These are phyloP conservation scores for Scylla paramamosain DNA, from an alignment of 1,140 invertebrate species.

Conservation along the genomic window DNA sequence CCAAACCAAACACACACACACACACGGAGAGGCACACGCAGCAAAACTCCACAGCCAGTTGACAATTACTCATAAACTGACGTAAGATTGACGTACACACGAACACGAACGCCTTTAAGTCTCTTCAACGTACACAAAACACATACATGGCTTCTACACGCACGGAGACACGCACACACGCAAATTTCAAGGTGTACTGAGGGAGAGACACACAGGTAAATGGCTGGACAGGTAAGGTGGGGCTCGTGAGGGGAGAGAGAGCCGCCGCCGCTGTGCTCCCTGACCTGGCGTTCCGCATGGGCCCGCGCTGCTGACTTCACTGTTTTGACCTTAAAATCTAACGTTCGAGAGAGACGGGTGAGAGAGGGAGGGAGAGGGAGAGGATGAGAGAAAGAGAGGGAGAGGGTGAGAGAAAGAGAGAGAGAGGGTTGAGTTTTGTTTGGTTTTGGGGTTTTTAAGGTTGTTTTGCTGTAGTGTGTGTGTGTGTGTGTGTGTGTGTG, in stretches of 20 bases:
- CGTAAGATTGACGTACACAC: not conserved
- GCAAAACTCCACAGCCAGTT: too few relatives aligned
- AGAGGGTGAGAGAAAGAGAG: slow-evolving; percentile 39
- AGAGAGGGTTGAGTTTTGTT: too few relatives aligned
- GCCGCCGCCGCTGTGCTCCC: not conserved
- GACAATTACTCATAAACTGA: too few relatives aligned
- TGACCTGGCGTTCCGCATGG: not conserved
- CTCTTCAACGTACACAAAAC: not conserved
- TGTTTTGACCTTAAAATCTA: too few relatives aligned
- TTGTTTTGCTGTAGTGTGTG: too few relatives aligned
- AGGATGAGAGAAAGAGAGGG: slow-evolving; percentile 32
- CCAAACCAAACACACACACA: too few relatives aligned
- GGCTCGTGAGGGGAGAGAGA: not conserved
- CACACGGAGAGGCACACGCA: too few relatives aligned
- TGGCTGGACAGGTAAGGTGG: not conserved
- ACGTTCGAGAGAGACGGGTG: not conserved
- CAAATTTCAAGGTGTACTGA: not conserved
- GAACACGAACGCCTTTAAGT: not conserved
- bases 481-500: not conserved
- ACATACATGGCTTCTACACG: not conserved
- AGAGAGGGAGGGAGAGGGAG: slow-evolving; percentile 39
- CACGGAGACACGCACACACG: not conserved
- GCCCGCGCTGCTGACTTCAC: too few relatives aligned
- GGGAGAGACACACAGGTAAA: slow-evolving; percentile 36
- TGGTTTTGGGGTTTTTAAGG: not conserved